Percentiles rank a stretch among this genome's conserved stretches.
These are phyloP conservation scores for Tetramorium bicarinatum DNA, from an alignment of 2,888 invertebrate species.

Conservation along the genomic window DNA sequence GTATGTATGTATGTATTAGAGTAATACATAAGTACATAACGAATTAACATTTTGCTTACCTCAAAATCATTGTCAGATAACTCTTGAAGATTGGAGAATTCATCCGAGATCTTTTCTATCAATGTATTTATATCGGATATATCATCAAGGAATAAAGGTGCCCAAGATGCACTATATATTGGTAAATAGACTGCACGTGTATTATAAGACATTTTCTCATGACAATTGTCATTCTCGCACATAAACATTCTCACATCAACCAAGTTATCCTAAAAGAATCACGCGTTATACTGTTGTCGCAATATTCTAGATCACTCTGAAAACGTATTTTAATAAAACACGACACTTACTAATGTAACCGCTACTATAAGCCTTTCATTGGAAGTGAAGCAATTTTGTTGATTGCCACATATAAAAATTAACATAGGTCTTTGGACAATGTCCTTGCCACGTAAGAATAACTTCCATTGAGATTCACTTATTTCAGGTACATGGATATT, in stretches of 20 bases:
- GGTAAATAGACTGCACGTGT: slow-evolving; percentile 78
- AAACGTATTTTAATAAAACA: slow-evolving; percentile 37
- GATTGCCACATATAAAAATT: slow-evolving; percentile 78
- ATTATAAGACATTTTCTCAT: slow-evolving; percentile 67
- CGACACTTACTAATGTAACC: slow-evolving; percentile 90
- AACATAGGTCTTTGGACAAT: slow-evolving; percentile 73
- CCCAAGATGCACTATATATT: slow-evolving; percentile 81
- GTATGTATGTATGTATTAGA: too few relatives aligned
- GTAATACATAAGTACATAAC: not conserved
- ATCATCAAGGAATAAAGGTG: slow-evolving; percentile 78
- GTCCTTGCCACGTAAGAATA: slow-evolving; percentile 71
- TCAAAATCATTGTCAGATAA: slow-evolving; percentile 88
- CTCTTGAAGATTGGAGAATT: slow-evolving; percentile 89
- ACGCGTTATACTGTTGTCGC: not conserved
- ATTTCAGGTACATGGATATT: slow-evolving; percentile 78
- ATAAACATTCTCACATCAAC: slow-evolving; percentile 74
- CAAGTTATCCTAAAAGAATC: slow-evolving; percentile 76
- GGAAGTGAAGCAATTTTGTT: slow-evolving; percentile 76
- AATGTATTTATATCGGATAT: slow-evolving; percentile 87
- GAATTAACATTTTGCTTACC: slow-evolving; percentile 86
- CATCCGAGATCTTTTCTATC: slow-evolving; percentile 88
- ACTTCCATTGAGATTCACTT: slow-evolving; percentile 73
- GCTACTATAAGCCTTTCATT: slow-evolving; percentile 88
- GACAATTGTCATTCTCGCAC: slow-evolving; percentile 74
- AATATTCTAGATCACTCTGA: not conserved